These are phyloP conservation scores for Drosophila rubida DNA, from an alignment of 2,888 invertebrate genomes.

Conservation along the genomic window DNA sequence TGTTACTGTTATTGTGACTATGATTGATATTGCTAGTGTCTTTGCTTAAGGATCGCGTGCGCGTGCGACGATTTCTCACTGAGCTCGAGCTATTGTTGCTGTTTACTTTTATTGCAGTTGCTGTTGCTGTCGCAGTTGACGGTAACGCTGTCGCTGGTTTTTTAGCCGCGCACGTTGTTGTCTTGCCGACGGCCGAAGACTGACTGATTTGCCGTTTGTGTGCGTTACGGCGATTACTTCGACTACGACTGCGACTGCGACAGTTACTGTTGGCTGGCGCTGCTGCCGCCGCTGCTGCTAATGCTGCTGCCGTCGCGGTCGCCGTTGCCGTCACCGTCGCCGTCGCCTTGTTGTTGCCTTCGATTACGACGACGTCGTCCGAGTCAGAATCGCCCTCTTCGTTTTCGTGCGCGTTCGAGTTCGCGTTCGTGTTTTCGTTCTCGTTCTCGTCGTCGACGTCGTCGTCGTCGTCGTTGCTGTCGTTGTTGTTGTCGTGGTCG, in stretches of 20 bases:
- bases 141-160: slow-evolving; percentile 37
- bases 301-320: slow-evolving; percentile 42
- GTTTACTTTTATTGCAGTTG: slow-evolving; percentile 43
- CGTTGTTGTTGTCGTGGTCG: slow-evolving; percentile 58
- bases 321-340: slow-evolving; percentile 40
- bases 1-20: slow-evolving; percentile 28
- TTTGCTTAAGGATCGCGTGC: slow-evolving; percentile 76
- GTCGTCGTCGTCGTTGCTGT: slow-evolving; percentile 53
- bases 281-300: slow-evolving; percentile 43
- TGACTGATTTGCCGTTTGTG: slow-evolving; percentile 81
- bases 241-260: slow-evolving; percentile 64
- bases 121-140: slow-evolving; percentile 4
- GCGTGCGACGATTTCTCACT: slow-evolving; percentile 77
- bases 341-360: slow-evolving; percentile 66
- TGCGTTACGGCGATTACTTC: slow-evolving; percentile 71
- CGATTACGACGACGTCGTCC: slow-evolving; percentile 77
- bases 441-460: slow-evolving; percentile 49
- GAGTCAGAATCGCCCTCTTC: slow-evolving; percentile 68
- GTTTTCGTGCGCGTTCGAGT: slow-evolving; percentile 46
- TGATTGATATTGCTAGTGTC: slow-evolving; percentile 52
- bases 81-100: slow-evolving; percentile 53
- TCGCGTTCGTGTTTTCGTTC: slow-evolving; percentile 41
- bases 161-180: slow-evolving; percentile 82
- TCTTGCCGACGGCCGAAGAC: slow-evolving; percentile 83
- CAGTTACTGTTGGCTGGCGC: slow-evolving; percentile 48